phyloP scores from a whole-genome alignment of 2,888 invertebrate species.

The Phrixothrix hirtus region DNA sequence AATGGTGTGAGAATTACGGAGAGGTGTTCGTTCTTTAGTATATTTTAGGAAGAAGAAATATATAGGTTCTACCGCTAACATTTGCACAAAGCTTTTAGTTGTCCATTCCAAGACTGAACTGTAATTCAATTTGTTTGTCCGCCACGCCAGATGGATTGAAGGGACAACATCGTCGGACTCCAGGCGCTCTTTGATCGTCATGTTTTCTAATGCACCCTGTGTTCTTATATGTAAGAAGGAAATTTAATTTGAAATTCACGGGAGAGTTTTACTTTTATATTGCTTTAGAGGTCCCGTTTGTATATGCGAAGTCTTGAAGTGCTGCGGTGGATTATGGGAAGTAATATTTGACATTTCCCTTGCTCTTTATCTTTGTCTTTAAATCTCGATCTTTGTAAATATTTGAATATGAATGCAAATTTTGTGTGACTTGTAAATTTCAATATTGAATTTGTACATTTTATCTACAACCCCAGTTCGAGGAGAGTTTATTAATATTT shows the following conservation, averaged over 20 bases:
- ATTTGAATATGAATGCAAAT: slow-evolving; percentile 32
- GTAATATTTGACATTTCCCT: slow-evolving; percentile 29
- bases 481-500: slow-evolving; percentile 30
- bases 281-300: slow-evolving; percentile 25
- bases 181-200: slow-evolving; percentile 46
- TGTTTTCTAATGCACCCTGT: slow-evolving; percentile 46
- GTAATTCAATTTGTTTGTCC: slow-evolving; percentile 52
- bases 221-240: slow-evolving; percentile 48
- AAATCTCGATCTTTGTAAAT: slow-evolving; percentile 32
- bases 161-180: slow-evolving; percentile 49
- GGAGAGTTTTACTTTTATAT: slow-evolving; percentile 35
- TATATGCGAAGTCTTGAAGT: slow-evolving; percentile 19
- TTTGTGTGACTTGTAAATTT: slow-evolving; percentile 31
- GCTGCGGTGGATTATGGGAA: slow-evolving; percentile 17
- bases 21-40: background rate
- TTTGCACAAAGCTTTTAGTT: slow-evolving; percentile 26
- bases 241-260: slow-evolving; percentile 46
- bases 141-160: slow-evolving; percentile 51
- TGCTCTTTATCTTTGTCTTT: slow-evolving; percentile 27
- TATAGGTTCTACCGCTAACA: slow-evolving; percentile 11
- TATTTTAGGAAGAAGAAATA: slow-evolving; percentile 15
- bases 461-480: slow-evolving; percentile 19
- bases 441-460: slow-evolving; percentile 27
- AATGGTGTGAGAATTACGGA: slow-evolving; percentile 11
- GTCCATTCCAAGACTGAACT: slow-evolving; percentile 43